Evolutionary conservation across 2,888 invertebrate genomes (phyloP).

Genomic region (Lasiommata megera): DNA sequence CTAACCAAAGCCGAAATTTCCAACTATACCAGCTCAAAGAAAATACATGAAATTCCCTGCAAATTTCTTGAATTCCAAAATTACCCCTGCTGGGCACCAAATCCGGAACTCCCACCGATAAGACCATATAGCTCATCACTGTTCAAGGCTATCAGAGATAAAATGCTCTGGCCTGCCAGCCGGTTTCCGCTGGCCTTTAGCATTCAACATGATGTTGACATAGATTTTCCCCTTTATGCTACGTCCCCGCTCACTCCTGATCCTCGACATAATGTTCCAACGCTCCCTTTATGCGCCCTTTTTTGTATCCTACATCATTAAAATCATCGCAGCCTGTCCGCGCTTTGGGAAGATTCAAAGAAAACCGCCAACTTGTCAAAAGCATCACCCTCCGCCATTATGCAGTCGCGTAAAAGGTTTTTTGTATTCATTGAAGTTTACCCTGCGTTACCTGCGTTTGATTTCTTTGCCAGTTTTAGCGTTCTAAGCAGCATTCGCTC

Average conservation of each 20-base stretch:
- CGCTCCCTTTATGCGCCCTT: background rate
- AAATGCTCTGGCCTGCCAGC: too few species aligned
- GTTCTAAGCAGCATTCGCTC: too few species aligned
- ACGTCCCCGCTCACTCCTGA: background rate
- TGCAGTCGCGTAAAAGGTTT: constrained; percentile 1
- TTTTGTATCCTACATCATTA: constrained; percentile 19
- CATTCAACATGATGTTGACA: constrained; percentile 8
- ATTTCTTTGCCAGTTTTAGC: background rate
- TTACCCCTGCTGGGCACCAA: too few species aligned
- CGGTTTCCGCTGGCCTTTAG: background rate
- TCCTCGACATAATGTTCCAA: constrained; percentile 5
- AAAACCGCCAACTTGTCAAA: constrained; percentile 23
- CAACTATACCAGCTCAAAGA: too few species aligned
- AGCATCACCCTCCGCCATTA: constrained; percentile 17
- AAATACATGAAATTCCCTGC: too few species aligned
- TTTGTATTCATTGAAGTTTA: background rate
- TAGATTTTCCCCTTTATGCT: constrained; percentile 8
- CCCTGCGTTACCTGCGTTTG: background rate
- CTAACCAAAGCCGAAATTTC: too few species aligned
- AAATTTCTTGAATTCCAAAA: too few species aligned
- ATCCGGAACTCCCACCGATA: too few species aligned
- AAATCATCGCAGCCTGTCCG: constrained; percentile 15
- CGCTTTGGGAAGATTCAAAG: constrained; percentile 10
- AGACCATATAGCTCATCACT: too few species aligned
- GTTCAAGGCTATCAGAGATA: too few species aligned